A percentile compares a stretch with the other conserved stretches of the same genome.
Conservation (phyloP, 2,797 vertebrate species). For the Pangasius macronema region DNA sequence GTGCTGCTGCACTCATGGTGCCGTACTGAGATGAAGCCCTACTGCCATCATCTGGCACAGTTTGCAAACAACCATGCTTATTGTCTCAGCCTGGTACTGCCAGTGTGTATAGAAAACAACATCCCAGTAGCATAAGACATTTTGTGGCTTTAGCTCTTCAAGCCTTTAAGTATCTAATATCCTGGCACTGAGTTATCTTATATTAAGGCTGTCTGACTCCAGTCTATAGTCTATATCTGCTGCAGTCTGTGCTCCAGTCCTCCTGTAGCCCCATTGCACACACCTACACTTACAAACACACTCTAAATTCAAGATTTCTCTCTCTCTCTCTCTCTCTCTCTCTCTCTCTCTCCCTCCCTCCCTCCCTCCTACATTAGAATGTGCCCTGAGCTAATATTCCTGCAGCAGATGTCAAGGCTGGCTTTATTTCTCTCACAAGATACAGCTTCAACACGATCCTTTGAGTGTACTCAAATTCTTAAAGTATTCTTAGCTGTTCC, state of each 20-base stretch:
- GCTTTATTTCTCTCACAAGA: conserved; percentile 24
- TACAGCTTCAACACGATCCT: conserved; percentile 13
- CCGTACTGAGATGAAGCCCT: conserved; percentile 59
- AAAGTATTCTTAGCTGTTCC: neutral
- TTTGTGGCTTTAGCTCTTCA: neutral
- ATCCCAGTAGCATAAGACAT: neutral
- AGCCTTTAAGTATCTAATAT: neutral
- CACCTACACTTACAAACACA: no score
- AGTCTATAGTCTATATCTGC: neutral
- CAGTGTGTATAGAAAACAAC: neutral
- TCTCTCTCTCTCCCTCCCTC: conserved; percentile 40
- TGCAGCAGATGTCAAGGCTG: conserved; percentile 32
- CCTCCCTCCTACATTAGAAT: conserved; percentile 58
- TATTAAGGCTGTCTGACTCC: neutral
- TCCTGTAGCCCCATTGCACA: neutral
- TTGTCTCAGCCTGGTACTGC: neutral
- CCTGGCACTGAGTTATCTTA: neutral
- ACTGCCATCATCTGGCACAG: conserved; percentile 74
- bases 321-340: neutral
- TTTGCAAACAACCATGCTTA: conserved; percentile 15
- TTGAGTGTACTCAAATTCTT: conserved; percentile 13
- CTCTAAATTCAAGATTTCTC: neutral
- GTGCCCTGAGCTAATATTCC: conserved; percentile 62
- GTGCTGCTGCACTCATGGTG: neutral
- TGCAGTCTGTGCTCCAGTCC: neutral